Percentiles rank a stretch among this genome's conserved stretches.
phyloP scores from a whole-genome alignment of 1,140 invertebrate genomes.

The Eurosta solidaginis region DNA sequence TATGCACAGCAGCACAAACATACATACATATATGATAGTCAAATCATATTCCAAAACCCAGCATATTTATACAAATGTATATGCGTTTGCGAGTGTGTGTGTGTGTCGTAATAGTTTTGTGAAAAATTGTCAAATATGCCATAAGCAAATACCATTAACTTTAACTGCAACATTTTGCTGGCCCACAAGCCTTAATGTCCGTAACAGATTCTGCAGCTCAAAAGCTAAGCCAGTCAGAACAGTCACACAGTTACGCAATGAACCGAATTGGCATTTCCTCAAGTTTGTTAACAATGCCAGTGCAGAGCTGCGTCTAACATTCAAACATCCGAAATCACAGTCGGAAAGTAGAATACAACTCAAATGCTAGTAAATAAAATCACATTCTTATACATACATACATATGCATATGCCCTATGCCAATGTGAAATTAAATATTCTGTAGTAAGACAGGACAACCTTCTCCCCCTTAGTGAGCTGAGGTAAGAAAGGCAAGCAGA shows the following conservation, averaged over 20 bases:
- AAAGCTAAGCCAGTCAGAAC: background rate
- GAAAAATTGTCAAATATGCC: constrained; percentile 29
- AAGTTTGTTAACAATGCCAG: background rate
- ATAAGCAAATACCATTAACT: constrained; percentile 21
- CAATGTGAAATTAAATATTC: background rate
- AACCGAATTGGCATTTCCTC: constrained; percentile 3
- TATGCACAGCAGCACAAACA: background rate
- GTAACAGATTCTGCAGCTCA: background rate
- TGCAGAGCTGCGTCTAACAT: too few relatives aligned
- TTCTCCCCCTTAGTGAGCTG: background rate
- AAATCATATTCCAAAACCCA: background rate
- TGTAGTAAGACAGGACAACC: background rate
- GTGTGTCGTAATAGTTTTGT: background rate
- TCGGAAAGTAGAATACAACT: background rate
- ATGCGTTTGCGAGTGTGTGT: background rate
- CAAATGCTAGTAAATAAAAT: background rate
- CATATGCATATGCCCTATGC: background rate
- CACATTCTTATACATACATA: too few relatives aligned
- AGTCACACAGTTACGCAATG: constrained; percentile 1
- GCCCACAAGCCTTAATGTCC: background rate
- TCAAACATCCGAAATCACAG: background rate
- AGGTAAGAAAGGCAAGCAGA: background rate
- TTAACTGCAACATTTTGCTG: constrained; percentile 17
- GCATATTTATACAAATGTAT: background rate
- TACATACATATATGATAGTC: background rate